Evolutionary conservation across 2,888 invertebrate genomes (phyloP), one percentile per base, ranked within the genome.

Genomic region (Mesodorylaimus sp.): DNA sequence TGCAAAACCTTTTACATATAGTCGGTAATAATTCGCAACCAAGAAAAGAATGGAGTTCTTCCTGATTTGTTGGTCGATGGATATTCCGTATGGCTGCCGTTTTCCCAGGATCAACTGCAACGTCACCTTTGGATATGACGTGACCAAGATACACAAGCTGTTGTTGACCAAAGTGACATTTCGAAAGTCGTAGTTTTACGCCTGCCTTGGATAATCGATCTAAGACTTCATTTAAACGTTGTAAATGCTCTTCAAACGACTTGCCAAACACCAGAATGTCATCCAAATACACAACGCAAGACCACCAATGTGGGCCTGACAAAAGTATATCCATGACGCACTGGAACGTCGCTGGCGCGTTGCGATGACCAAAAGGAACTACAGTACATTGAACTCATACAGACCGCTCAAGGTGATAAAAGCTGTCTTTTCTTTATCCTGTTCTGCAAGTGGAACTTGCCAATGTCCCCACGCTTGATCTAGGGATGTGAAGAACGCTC

Each of bases 11-110:
- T 7, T 10, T 16, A 53, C 19, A 24, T 60, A 61, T 45, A 57
- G 51, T 7, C 62, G 21, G 51, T 63, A 68, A 60, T 61, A 68
- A 0, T 57, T 56, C 3, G 55, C 55, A 24, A 61, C 63, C 64
- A 1, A 67, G 21, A 38, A 66, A 63, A 1, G 44, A n/a, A 24
- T 45, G 25, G 16, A 55, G 19, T 36, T 51, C 45, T 28, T 51
- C 47, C 1, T 45, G 10, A 16, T 42, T 59, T 2, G 36, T 47
- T 1, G 63, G 65, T 2, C 25, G n/a, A 3, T 59, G 58, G 19
- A 60, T 56, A 19, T 57, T 48, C 53, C 21, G 2, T 24, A 60
- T 50, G 41, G 62, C 47, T 26, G 13, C 16, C 47, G 53, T 49
- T 26, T 43, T 43, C 3, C 13, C 19, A 26, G 7, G 5, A 26